phyloP scores from a whole-genome alignment of 2,113 vertebrate genomes.

The Maylandia zebra region DNA sequence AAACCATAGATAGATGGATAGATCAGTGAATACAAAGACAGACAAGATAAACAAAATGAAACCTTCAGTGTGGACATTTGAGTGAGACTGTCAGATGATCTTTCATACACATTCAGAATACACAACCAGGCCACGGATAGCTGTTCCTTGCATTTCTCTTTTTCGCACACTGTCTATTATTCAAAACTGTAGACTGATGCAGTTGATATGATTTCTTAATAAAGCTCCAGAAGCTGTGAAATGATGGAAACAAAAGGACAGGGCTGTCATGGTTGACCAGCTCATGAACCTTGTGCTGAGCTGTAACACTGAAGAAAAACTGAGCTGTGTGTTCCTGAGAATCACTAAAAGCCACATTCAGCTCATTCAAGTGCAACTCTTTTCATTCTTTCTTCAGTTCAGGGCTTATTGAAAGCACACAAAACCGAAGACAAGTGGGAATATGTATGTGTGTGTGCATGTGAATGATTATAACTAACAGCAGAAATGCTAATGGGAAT shows the following conservation, averaged over 20 bases:
- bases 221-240: slow-evolving; percentile 17
- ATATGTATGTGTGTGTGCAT: neutral
- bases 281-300: slow-evolving; percentile 13
- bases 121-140: neutral
- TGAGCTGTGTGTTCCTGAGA: neutral
- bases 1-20: slow-evolving; percentile 44
- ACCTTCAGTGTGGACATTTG: neutral
- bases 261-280: slow-evolving; percentile 22
- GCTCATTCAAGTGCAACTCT: neutral
- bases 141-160: neutral
- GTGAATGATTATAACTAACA: neutral
- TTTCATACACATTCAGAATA: neutral
- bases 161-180: neutral
- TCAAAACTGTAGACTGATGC: slow-evolving; percentile 8
- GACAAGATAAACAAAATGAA: slow-evolving; percentile 24
- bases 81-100: neutral
- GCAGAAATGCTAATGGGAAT: neutral
- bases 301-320: neutral
- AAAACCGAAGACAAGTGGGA: neutral
- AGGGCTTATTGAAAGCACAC: neutral
- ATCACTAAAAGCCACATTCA: neutral
- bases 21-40: slow-evolving; percentile 17
- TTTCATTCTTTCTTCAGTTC: neutral
- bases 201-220: slow-evolving; percentile 32
- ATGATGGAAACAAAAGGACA: slow-evolving; percentile 1